A percentile compares a stretch with the other conserved stretches of the same genome.
phyloP scores from a whole-genome alignment of 2,888 invertebrate species.

The Diarsia brunnea region DNA sequence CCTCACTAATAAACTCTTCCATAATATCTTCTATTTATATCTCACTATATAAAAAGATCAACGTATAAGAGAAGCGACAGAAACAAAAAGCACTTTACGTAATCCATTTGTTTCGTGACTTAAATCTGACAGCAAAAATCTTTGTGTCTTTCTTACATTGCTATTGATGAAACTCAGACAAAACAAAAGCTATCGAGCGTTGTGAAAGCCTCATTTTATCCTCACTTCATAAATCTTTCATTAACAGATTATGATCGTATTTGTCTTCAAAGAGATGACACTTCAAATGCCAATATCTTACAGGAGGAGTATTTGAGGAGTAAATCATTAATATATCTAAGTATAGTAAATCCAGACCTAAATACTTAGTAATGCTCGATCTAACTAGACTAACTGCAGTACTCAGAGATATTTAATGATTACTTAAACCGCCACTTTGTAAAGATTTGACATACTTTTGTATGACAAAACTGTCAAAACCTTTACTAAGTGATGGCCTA shows the following conservation, averaged over 20 bases:
- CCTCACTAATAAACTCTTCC: too few species aligned
- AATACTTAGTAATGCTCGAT: not conserved
- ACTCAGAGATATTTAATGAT: too few species aligned
- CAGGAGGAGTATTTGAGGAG: slow-evolving; percentile 15
- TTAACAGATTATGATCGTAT: slow-evolving; percentile 43
- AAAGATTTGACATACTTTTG: too few species aligned
- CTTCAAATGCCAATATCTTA: slow-evolving; percentile 24
- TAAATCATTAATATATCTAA: not conserved
- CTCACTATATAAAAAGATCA: not conserved
- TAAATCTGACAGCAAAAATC: slow-evolving; percentile 7
- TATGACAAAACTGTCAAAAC: too few species aligned
- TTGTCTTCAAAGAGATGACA: slow-evolving; percentile 46
- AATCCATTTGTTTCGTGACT: not conserved
- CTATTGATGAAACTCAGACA: not conserved
- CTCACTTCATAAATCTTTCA: slow-evolving; percentile 41
- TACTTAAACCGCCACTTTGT: too few species aligned
- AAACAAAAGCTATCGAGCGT: slow-evolving; percentile 19
- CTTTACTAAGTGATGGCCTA: too few species aligned
- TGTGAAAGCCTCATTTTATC: slow-evolving; percentile 15
- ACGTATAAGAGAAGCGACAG: not conserved
- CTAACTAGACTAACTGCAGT: slow-evolving; percentile 1
- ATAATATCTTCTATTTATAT: not conserved
- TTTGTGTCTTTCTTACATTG: not conserved
- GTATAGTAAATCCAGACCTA: not conserved
- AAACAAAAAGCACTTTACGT: not conserved